A percentile compares a stretch with the other conserved stretches of the same genome.
These are phyloP conservation scores for Dendrolimus pini DNA, from an alignment of 2,888 invertebrate genomes.

Conservation along the genomic window DNA sequence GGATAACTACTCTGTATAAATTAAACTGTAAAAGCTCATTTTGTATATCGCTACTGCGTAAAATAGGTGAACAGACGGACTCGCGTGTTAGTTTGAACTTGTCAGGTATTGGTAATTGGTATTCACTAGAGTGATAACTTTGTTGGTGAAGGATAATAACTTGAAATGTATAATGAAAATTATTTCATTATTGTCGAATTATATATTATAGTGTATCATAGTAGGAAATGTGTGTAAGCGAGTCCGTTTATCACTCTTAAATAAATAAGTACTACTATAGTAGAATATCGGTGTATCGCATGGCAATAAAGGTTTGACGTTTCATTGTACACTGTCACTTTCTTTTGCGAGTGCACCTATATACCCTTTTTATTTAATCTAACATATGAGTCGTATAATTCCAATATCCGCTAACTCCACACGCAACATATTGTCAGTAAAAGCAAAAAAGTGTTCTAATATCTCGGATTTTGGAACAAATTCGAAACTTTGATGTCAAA, in stretches of 20 bases:
- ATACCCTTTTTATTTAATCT: too few species aligned
- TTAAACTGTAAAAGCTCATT: constrained; percentile 33
- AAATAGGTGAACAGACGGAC: constrained; percentile 22
- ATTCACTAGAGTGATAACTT: background rate
- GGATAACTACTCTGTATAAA: constrained; percentile 38
- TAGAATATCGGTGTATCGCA: constrained; percentile 4
- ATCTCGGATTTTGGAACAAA: too few species aligned
- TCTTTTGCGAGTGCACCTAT: constrained; percentile 1
- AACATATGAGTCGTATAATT: too few species aligned
- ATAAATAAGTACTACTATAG: background rate
- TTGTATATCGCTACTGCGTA: constrained; percentile 39
- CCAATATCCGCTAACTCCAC: too few species aligned
- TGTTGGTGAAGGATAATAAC: constrained; percentile 4
- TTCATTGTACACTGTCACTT: constrained; percentile 4
- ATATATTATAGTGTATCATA: constrained; percentile 1
- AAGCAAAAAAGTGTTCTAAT: too few species aligned
- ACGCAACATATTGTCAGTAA: too few species aligned
- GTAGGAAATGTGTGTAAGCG: constrained; percentile 12
- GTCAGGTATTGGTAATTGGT: too few species aligned
- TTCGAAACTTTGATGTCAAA: too few species aligned
- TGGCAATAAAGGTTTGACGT: constrained; percentile 4
- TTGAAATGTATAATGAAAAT: too few species aligned
- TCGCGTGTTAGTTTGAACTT: constrained; percentile 7
- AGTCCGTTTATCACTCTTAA: background rate
- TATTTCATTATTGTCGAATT: too few species aligned